Evolutionary conservation across 2,113 vertebrate genomes (phyloP).

Genomic region (Elaphurus davidianus): DNA sequence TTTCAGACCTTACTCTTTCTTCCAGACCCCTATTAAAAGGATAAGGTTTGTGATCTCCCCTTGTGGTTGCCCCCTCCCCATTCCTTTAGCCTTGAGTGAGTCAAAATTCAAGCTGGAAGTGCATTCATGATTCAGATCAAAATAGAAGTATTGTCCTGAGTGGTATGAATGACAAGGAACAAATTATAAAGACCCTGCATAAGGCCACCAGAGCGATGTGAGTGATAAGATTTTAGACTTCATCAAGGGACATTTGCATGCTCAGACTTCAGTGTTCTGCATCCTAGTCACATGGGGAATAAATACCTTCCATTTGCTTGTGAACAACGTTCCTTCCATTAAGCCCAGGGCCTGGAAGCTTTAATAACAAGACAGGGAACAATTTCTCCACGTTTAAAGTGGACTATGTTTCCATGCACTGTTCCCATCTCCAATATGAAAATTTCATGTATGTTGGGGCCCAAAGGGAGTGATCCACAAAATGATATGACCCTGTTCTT

Average conservation of each 20-base stretch:
- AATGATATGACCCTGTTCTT: slow-evolving; percentile 75
- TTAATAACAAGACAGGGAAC: not conserved
- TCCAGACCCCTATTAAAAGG: slow-evolving; percentile 49
- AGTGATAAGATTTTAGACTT: slow-evolving; percentile 55
- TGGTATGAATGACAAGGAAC: slow-evolving; percentile 54
- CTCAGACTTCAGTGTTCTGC: not conserved
- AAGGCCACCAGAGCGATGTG: not conserved
- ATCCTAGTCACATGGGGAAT: not conserved
- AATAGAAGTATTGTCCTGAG: slow-evolving; percentile 55
- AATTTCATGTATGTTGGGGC: slow-evolving; percentile 37
- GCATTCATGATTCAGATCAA: slow-evolving; percentile 62
- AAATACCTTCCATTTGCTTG: slow-evolving; percentile 18
- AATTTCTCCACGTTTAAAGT: slow-evolving; percentile 33
- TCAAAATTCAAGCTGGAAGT: not conserved
- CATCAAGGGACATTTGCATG: slow-evolving; percentile 60
- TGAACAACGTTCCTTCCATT: not conserved
- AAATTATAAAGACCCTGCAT: slow-evolving; percentile 34
- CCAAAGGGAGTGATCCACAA: slow-evolving; percentile 51
- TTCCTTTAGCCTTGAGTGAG: not conserved
- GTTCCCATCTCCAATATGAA: not conserved
- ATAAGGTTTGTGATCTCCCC: not conserved
- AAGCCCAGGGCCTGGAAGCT: slow-evolving; percentile 22
- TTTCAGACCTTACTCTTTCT: slow-evolving; percentile 44
- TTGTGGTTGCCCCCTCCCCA: not conserved
- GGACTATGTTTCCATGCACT: not conserved